phyloP scores from a whole-genome alignment of 2,797 vertebrate genomes.

The Thalassophryne amazonica region DNA sequence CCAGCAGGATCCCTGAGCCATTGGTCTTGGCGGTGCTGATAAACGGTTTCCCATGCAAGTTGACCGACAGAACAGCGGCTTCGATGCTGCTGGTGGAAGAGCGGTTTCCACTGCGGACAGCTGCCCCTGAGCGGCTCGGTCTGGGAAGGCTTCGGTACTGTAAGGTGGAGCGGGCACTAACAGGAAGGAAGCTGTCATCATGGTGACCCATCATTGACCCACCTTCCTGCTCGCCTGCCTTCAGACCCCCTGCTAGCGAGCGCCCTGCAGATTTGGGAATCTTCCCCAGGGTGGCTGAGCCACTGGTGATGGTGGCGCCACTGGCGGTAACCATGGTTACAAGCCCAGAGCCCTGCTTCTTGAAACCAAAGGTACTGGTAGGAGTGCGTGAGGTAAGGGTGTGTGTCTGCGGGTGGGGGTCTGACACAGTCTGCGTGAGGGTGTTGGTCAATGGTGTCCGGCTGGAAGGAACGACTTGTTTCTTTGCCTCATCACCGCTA shows the following conservation, averaged over 20 bases:
- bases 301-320: slow-evolving; percentile 91
- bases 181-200: slow-evolving; percentile 88
- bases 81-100: slow-evolving; percentile 98
- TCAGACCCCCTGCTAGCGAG: slow-evolving; percentile 75
- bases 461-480: slow-evolving; percentile 57
- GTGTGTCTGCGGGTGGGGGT: slow-evolving; percentile 53
- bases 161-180: slow-evolving; percentile 88
- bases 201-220: slow-evolving; percentile 81
- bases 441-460: slow-evolving; percentile 18
- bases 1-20: slow-evolving; percentile 75
- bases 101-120: slow-evolving; percentile 89
- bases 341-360: slow-evolving; percentile 80
- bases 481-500: slow-evolving; percentile 91
- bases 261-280: slow-evolving; percentile 89
- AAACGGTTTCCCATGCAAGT: slow-evolving; percentile 54
- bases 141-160: slow-evolving; percentile 96
- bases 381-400: slow-evolving; percentile 54
- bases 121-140: slow-evolving; percentile 86
- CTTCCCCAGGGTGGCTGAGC: slow-evolving; percentile 95
- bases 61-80: slow-evolving; percentile 82
- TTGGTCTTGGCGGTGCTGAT: slow-evolving; percentile 71
- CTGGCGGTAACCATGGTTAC: slow-evolving; percentile 91
- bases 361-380: slow-evolving; percentile 79
- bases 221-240: slow-evolving; percentile 71
- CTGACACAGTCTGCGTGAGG: slow-evolving; percentile 47